Evolutionary conservation across 2,797 vertebrate species (phyloP).

Genomic region (Heterohyrax brucei): DNA sequence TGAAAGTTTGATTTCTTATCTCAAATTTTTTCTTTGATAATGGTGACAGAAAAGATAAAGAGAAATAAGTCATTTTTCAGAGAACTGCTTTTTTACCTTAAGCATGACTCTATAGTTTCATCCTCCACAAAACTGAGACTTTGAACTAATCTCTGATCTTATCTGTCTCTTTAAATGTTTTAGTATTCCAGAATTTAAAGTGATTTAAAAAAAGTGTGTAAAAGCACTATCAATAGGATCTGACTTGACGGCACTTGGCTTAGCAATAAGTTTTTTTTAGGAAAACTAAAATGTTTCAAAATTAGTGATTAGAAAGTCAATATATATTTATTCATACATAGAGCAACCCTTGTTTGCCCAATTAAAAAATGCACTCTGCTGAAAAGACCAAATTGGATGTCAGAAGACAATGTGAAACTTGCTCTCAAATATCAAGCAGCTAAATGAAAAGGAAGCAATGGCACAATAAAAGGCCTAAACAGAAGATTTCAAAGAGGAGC

Average conservation of each 20-base stretch:
- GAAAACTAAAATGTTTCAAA: constrained; percentile 35
- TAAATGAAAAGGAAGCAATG: no score
- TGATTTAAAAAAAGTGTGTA: not conserved
- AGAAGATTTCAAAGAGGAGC: no score
- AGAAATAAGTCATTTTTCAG: not conserved
- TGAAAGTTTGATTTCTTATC: not conserved
- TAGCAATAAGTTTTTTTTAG: not conserved
- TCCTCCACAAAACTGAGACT: constrained; percentile 1
- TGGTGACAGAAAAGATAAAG: not conserved
- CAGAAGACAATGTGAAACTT: no score
- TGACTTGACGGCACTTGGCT: no score
- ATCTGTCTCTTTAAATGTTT: not conserved
- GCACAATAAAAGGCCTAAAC: no score
- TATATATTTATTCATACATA: not conserved
- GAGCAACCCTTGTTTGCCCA: not conserved
- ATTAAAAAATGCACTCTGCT: not conserved
- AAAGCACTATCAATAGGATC: not conserved
- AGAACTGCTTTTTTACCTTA: not conserved
- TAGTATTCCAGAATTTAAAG: not conserved
- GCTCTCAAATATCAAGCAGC: no score
- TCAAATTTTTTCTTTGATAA: constrained; percentile 20
- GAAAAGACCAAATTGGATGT: no score
- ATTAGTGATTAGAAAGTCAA: not conserved
- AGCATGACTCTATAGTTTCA: not conserved
- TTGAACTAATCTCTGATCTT: not conserved